Conservation (phyloP, 2,888 invertebrate species). For the Schrankia costaestrigalis region DNA sequence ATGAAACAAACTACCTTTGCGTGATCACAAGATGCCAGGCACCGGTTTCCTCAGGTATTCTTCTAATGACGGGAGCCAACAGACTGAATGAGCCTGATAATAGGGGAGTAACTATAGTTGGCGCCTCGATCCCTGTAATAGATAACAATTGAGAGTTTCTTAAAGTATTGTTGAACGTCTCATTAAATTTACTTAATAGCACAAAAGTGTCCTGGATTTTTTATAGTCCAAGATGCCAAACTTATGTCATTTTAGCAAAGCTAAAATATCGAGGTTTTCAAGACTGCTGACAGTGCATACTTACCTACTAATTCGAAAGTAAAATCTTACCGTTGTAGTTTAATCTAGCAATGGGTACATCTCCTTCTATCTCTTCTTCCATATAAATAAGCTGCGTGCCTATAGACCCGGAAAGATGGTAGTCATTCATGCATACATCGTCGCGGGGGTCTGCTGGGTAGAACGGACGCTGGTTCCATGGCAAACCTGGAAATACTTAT, state of each 20-base stretch:
- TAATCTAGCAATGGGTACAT: conserved; percentile 63
- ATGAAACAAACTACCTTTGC: conserved; percentile 40
- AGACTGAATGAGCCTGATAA: conserved; percentile 38
- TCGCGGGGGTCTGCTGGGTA: conserved; percentile 52
- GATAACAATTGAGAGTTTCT: no score
- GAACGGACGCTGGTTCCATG: conserved; percentile 57
- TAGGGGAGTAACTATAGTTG: conserved; percentile 40
- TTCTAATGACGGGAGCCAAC: conserved; percentile 48
- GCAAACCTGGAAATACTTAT: conserved; percentile 37
- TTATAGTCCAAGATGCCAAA: no score
- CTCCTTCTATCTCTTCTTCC: conserved; percentile 68
- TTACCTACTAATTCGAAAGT: background rate
- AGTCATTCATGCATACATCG: conserved; percentile 63
- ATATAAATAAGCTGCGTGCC: conserved; percentile 80
- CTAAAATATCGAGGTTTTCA: background rate
- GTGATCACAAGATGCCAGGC: conserved; percentile 63
- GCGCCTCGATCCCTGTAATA: conserved; percentile 22
- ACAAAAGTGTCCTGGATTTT: no score
- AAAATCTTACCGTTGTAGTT: conserved; percentile 65
- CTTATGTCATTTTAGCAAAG: no score
- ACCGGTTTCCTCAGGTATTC: conserved; percentile 28
- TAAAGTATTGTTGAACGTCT: no score
- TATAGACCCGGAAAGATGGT: conserved; percentile 73
- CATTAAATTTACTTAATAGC: no score
- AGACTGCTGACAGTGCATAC: background rate